phyloP scores from a whole-genome alignment of 2,888 invertebrate species.

The Heliconius charithonia region DNA sequence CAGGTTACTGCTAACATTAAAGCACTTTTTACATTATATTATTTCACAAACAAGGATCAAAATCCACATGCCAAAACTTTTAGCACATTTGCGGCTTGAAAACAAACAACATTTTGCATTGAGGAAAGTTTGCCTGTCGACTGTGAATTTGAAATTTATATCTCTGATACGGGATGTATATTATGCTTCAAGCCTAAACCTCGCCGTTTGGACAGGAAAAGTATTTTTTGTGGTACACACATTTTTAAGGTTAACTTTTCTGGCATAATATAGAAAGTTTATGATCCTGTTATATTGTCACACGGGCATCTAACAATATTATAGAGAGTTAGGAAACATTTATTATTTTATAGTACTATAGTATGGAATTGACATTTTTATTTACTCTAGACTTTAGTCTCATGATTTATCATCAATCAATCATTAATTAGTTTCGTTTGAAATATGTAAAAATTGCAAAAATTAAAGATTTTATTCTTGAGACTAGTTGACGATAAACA shows the following conservation, averaged over 20 bases:
- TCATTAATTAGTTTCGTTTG: too few relatives aligned
- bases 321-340: not conserved
- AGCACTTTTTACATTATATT: not conserved
- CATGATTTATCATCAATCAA: too few relatives aligned
- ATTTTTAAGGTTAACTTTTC: not conserved
- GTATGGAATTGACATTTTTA: too few relatives aligned
- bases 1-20: not conserved
- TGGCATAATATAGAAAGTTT: not conserved
- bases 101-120: not conserved
- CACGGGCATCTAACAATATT: not conserved
- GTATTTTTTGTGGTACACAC: not conserved
- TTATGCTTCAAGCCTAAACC: not conserved
- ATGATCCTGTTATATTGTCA: not conserved
- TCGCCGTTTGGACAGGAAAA: not conserved
- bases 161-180: constrained; percentile 42
- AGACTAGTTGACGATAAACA: too few relatives aligned
- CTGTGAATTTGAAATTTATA: constrained; percentile 17
- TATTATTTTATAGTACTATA: too few relatives aligned
- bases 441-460: too few relatives aligned
- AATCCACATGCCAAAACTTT: not conserved
- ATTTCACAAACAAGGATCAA: not conserved
- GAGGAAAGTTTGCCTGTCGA: constrained; percentile 15
- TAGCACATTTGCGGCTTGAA: constrained; percentile 4
- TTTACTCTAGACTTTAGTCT: too few relatives aligned
- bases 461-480: too few relatives aligned